Percentiles rank a stretch among this genome's conserved stretches.
These are phyloP conservation scores for Xenopus borealis DNA, from an alignment of 2,113 vertebrate genomes.

Conservation along the genomic window DNA sequence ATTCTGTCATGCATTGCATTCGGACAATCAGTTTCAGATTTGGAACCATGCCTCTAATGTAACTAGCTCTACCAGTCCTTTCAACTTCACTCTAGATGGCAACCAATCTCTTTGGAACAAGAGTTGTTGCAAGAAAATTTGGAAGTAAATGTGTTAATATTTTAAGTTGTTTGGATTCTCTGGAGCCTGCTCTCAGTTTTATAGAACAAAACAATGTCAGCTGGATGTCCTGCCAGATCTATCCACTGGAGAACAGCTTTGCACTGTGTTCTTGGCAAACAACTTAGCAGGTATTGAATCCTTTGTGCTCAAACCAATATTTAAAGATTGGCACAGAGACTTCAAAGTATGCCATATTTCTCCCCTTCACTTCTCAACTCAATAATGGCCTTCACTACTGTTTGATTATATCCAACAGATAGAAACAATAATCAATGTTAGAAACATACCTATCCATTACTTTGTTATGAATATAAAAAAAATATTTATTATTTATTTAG, in stretches of 20 bases:
- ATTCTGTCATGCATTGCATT: no score
- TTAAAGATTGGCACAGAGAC: slow-evolving; percentile 4
- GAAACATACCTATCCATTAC: no score
- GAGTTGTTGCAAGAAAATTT: neutral
- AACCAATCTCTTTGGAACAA: no score
- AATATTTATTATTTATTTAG: no score
- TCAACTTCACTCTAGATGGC: no score
- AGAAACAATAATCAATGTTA: no score
- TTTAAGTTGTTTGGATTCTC: neutral
- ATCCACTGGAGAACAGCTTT: slow-evolving; percentile 29
- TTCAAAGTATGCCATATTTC: slow-evolving; percentile 3
- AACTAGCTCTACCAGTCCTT: no score
- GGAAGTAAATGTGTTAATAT: neutral
- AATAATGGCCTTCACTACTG: no score
- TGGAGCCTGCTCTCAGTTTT: slow-evolving; percentile 5
- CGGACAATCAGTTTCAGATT: no score
- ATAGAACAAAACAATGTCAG: slow-evolving; percentile 26
- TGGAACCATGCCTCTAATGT: no score
- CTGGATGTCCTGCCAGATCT: slow-evolving; percentile 42
- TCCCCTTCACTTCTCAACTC: neutral
- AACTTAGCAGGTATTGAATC: slow-evolving; percentile 24
- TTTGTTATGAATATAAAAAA: no score
- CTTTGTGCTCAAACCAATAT: slow-evolving; percentile 12
- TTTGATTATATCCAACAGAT: no score
- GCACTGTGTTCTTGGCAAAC: slow-evolving; percentile 38